Percentiles rank a stretch among this genome's conserved stretches.
These are phyloP conservation scores for Toxotes lorentzi DNA, from an alignment of 2,797 vertebrate genomes.

Conservation along the genomic window DNA sequence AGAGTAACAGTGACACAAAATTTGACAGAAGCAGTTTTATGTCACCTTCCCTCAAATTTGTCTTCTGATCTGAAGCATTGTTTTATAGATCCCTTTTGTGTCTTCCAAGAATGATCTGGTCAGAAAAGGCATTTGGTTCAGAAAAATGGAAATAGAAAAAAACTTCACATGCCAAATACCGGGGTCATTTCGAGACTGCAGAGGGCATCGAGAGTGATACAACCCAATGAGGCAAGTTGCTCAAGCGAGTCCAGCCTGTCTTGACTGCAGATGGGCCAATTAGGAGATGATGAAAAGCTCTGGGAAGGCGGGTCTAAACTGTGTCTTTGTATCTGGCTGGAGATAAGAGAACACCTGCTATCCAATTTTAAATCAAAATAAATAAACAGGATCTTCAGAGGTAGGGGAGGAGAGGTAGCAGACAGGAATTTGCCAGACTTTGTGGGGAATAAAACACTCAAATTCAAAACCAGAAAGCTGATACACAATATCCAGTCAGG, in stretches of 20 bases:
- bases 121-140: slow-evolving; percentile 32
- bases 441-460: slow-evolving; percentile 11
- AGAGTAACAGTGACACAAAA: slow-evolving; percentile 11
- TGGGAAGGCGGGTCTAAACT: slow-evolving; percentile 63
- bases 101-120: slow-evolving; percentile 24
- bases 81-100: slow-evolving; percentile 24
- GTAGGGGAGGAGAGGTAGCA: slow-evolving; percentile 18
- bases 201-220: slow-evolving; percentile 67
- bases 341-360: slow-evolving; percentile 78
- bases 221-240: slow-evolving; percentile 71
- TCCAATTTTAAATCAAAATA: slow-evolving; percentile 69
- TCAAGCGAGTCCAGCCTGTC: slow-evolving; percentile 76
- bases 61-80: slow-evolving; percentile 8
- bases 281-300: slow-evolving; percentile 83
- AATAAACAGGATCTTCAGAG: slow-evolving; percentile 49
- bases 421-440: slow-evolving; percentile 34
- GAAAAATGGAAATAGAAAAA: slow-evolving; percentile 54
- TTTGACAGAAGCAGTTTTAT: slow-evolving; percentile 26
- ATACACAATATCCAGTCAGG: slow-evolving; percentile 67
- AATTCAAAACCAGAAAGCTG: slow-evolving; percentile 48
- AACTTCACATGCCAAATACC: slow-evolving; percentile 50
- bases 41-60: slow-evolving; percentile 7
- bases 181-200: slow-evolving; percentile 69
- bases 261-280: slow-evolving; percentile 83
- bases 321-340: slow-evolving; percentile 66